These are phyloP conservation scores for Lithophane socia DNA, from an alignment of 2,888 invertebrate species.

Conservation along the genomic window DNA sequence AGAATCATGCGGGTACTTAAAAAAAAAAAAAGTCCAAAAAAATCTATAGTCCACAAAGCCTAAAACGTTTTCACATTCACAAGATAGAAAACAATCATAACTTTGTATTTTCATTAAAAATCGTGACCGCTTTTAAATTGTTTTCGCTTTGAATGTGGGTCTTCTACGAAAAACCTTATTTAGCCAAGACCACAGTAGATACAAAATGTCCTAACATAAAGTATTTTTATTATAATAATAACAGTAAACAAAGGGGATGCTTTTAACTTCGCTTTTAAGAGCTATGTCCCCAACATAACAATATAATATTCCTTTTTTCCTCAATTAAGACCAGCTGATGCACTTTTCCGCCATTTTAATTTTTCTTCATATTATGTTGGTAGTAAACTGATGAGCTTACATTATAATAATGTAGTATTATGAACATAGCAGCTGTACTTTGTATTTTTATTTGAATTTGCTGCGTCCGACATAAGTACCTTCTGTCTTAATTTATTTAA, in stretches of 20 bases:
- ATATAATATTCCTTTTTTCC: conserved; percentile 11
- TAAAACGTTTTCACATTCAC: too few relatives aligned
- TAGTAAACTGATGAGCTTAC: neutral
- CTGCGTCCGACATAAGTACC: neutral
- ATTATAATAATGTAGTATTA: conserved; percentile 3
- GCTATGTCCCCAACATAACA: conserved; percentile 7
- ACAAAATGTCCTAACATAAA: neutral
- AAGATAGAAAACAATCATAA: neutral
- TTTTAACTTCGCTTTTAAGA: conserved; percentile 24
- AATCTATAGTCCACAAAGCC: too few relatives aligned
- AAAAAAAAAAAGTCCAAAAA: too few relatives aligned
- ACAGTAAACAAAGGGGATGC: conserved; percentile 2
- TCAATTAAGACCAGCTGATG: conserved; percentile 37
- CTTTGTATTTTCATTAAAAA: neutral
- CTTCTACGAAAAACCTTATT: neutral
- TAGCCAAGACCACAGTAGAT: neutral
- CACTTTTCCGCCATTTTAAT: conserved; percentile 23
- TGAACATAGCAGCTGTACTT: neutral
- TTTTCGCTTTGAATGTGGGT: neutral
- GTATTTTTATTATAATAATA: neutral
- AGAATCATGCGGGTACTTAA: too few relatives aligned
- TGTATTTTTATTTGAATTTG: conserved; percentile 8
- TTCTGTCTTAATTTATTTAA: neutral
- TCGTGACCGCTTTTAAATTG: neutral
- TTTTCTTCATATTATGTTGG: conserved; percentile 16